Base-by-base conservation (phyloP, 2,797 vertebrate genomes). In the Thaleichthys pacificus region DNA sequence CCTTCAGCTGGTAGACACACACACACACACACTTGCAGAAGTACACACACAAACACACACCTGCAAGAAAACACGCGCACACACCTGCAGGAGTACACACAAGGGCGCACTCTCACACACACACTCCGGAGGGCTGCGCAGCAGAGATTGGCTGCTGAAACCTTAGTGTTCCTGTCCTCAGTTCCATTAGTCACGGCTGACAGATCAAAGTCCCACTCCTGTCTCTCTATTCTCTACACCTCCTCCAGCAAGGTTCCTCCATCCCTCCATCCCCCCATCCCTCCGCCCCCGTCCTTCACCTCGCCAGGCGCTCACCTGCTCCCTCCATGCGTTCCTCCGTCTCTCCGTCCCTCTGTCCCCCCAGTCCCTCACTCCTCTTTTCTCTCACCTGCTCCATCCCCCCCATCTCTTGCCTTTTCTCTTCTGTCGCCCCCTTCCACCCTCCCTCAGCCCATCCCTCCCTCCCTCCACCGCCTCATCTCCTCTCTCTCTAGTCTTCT, bases 1-100 rank as follows among this genome's bases (percentile, higher is more conserved):
- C 2, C 89, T 95, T 71, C 81, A 89, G 68, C 89, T 91, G 95
- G 97, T 99, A 89, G 94, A 95, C 72, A 77, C 69, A 66, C 38
- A 67, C 71, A 14, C 68, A 68, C 65, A 77, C 71, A 69, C 14
- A 32, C 7, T 3, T 19, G 95, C 72, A 77, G 67, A 64, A 32
- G 67, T 70, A 11, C 69, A 68, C 65, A 77, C 71, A 72, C 73
- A 47, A 24, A 58, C 60, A 70, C 57, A 63, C 54, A 51, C 51
- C 54, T 38, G 63, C 57, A 68, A 57, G 70, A 14, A 58, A 4
- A 38, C 28, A 30, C 12, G 35, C 30, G 76, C 71, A 72, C 73
- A 75, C 21, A 67, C 11, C 56, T 68, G 35, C 22, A 62, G 56
- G 49, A 30, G 61, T 67, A 71, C 66, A 63, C 17, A 74, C 30